Evolutionary conservation across 2,797 vertebrate species (phyloP), one percentile per base, ranked within the genome.

Genomic region (Sebastes diaconus): DNA sequence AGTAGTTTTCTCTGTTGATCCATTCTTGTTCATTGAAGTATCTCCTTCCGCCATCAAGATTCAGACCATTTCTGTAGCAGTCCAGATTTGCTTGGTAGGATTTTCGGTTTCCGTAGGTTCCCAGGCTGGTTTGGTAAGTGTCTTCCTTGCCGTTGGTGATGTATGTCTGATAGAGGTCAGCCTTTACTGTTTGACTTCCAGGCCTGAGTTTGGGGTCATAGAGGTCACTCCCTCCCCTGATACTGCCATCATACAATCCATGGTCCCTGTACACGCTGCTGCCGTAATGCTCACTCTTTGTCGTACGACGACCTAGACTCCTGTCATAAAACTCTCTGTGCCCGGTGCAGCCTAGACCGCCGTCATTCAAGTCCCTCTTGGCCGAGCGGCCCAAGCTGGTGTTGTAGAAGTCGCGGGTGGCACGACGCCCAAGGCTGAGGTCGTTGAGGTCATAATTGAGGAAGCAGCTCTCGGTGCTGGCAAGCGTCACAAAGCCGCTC

Each of bases 361-460:
- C 75, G 60, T 90, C 88, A 0, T 82, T 87, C 46, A 81, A 8
- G 6, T 94, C 93, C 30, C 84, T 87, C 84, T 93, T 95, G 5
- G 55, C 87, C 0, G 88, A n/a, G 42, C 88, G 89, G 8, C 92
- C 87, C 74, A 93, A 50, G 75, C 93, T 94, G 77, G 77, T 85
- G 84, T 94, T 88, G 13, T 90, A 92, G 84, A 91, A 90, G 79
- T 94, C 92, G 0, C 79, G 87, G 39, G 87, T 90, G 4, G 39
- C 87, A 1, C 89, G 87, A 1, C 42, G 94, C 8, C 93, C 92
- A 0, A 79, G 93, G 75, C 95, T 97, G 66, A 96, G 95, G 81
- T 98, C 97, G 2, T 98, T 97, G 68, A 98, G 93, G 68, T 98
- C 98, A 20, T 96, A 97, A 92, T 97, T 97, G 57, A 98, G 96